These are phyloP conservation scores for Tragelaphus scriptus DNA, from an alignment of 2,113 vertebrate genomes.

Conservation along the genomic window DNA sequence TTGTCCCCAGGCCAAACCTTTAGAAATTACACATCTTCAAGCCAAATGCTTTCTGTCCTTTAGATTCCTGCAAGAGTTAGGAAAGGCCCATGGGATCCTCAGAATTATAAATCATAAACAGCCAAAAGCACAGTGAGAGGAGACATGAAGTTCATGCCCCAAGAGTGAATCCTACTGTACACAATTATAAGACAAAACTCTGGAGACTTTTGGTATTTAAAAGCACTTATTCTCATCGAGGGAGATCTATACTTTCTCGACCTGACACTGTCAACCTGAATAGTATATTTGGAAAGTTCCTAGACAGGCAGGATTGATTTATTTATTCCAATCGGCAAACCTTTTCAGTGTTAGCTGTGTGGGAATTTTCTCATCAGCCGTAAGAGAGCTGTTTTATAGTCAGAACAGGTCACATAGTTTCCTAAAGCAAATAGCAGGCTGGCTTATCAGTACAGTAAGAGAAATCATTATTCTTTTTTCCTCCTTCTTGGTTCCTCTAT, in stretches of 20 bases:
- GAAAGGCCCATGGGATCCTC: background rate
- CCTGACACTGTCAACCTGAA: background rate
- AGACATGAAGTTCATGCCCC: background rate
- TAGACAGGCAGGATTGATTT: background rate
- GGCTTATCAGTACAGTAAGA: conserved; percentile 3
- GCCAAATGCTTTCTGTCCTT: background rate
- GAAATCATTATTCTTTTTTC: conserved; percentile 29
- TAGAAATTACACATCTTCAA: background rate
- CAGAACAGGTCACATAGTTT: conserved; percentile 22
- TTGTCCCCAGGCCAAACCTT: background rate
- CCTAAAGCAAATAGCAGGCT: conserved; percentile 40
- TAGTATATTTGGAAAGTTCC: background rate
- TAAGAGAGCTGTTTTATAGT: conserved; percentile 53
- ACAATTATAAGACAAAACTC: background rate
- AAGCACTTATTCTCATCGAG: background rate
- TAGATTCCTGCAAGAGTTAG: background rate
- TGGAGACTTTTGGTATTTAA: background rate
- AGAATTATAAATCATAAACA: background rate
- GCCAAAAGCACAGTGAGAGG: background rate
- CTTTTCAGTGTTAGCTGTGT: background rate
- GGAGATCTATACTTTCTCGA: background rate
- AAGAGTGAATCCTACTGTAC: background rate
- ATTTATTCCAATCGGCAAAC: background rate
- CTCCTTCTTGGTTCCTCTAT: conserved; percentile 3
- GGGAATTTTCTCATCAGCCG: conserved; percentile 32